A percentile compares a stretch with the other conserved stretches of the same genome.
Conservation (phyloP, 2,888 invertebrate genomes). For the Slavum lentiscoides region DNA sequence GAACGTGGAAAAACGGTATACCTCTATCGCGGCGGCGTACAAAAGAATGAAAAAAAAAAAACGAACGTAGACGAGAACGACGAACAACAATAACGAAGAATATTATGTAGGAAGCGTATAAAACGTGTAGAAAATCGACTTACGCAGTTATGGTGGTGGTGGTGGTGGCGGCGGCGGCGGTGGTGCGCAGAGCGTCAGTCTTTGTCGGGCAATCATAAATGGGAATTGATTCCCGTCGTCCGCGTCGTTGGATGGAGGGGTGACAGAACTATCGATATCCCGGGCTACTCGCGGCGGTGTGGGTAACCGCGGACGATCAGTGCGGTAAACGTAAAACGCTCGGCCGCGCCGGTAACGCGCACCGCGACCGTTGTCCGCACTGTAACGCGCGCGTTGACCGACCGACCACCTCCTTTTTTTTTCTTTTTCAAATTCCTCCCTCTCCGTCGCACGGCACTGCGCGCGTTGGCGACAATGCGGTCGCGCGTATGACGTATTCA, state of each 20-base stretch:
- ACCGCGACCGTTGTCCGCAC: no score
- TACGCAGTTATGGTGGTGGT: not conserved
- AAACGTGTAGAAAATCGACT: slow-evolving; percentile 21
- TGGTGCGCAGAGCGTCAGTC: not conserved
- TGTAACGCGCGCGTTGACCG: no score
- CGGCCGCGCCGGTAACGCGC: no score
- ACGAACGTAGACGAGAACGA: not conserved
- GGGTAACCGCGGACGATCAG: not conserved
- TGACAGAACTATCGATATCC: slow-evolving; percentile 29
- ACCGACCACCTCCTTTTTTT: no score
- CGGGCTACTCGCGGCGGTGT: not conserved
- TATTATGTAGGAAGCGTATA: slow-evolving; percentile 1
- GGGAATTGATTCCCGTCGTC: slow-evolving; percentile 34
- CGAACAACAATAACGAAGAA: not conserved
- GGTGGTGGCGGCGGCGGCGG: not conserved
- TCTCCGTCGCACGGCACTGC: no score
- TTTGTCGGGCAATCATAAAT: slow-evolving; percentile 47
- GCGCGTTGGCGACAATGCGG: no score
- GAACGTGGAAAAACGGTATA: not conserved
- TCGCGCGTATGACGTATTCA: no score
- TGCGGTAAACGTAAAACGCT: not conserved
- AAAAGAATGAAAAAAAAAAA: not conserved
- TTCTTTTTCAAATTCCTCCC: no score
- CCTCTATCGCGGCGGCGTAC: not conserved
- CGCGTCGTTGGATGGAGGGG: not conserved